These are phyloP conservation scores for Arenicola marina DNA, from an alignment of 2,888 invertebrate species.

Conservation along the genomic window DNA sequence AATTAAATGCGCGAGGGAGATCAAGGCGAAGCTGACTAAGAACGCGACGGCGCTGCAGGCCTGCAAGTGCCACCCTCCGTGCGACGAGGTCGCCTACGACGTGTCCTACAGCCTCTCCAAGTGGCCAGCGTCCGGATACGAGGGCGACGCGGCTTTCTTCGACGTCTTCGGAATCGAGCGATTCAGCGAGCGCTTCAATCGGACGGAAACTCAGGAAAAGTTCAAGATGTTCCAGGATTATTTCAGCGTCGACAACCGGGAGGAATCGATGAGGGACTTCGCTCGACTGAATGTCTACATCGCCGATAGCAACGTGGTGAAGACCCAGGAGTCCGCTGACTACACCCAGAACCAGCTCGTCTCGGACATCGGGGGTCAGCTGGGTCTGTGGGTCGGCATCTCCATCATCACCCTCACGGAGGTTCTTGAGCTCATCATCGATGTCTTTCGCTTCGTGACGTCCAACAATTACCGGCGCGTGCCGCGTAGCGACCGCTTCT, in stretches of 20 bases:
- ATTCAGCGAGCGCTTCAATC: constrained; percentile 27
- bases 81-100: constrained; percentile 32
- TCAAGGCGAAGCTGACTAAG: constrained; percentile 20
- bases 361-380: constrained; percentile 34
- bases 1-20: constrained; percentile 25
- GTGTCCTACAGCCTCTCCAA: constrained; percentile 34
- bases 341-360: constrained; percentile 33
- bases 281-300: constrained; percentile 35
- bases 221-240: constrained; percentile 18
- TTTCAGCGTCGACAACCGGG: constrained; percentile 23
- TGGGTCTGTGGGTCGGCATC: constrained; percentile 36
- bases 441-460: not conserved
- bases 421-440: constrained; percentile 27
- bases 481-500: not conserved
- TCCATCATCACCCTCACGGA: constrained; percentile 34
- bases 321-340: constrained; percentile 31
- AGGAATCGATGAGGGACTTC: constrained; percentile 32
- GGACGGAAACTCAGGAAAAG: constrained; percentile 14
- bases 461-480: not conserved
- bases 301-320: constrained; percentile 35
- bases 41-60: constrained; percentile 24
- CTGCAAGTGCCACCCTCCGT: constrained; percentile 31
- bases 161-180: constrained; percentile 31
- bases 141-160: constrained; percentile 31
- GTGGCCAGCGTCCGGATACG: constrained; percentile 35